These are phyloP conservation scores for Corydoras maculifer DNA, from an alignment of 2,113 vertebrate genomes.

Conservation along the genomic window DNA sequence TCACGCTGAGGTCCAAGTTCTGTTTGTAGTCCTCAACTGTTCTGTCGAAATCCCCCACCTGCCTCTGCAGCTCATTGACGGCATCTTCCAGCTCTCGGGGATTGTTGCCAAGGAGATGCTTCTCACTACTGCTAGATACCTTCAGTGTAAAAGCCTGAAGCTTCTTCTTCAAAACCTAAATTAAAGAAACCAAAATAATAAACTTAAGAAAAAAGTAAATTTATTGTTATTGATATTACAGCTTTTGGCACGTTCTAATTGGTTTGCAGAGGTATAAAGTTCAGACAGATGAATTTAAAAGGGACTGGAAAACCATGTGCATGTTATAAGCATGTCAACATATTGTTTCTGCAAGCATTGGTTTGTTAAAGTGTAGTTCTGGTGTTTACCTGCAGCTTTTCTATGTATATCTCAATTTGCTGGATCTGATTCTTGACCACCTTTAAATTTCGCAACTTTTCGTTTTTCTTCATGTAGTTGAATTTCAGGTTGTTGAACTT, in stretches of 20 bases:
- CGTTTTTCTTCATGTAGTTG: conserved; percentile 78
- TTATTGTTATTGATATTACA: no score
- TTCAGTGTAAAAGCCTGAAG: conserved; percentile 65
- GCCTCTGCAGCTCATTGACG: conserved; percentile 72
- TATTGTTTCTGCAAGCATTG: background rate
- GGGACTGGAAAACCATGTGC: no score
- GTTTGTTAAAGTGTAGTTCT: background rate
- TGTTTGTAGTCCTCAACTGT: conserved; percentile 75
- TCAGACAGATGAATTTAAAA: no score
- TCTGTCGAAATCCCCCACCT: conserved; percentile 72
- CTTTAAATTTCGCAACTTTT: conserved; percentile 76
- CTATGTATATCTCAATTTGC: conserved; percentile 71
- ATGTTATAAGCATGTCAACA: no score
- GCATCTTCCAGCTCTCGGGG: conserved; percentile 56
- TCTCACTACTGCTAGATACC: conserved; percentile 55
- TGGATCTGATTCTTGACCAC: conserved; percentile 75
- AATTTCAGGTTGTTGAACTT: conserved; percentile 87
- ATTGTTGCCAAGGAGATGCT: conserved; percentile 54
- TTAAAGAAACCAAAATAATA: background rate
- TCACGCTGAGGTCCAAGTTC: conserved; percentile 72
- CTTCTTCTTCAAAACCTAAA: conserved; percentile 73
- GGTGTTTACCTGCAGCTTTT: conserved; percentile 73
- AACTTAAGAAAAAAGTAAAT: no score
- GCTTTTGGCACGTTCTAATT: no score
- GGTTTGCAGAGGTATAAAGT: no score